A percentile compares a stretch with the other conserved stretches of the same genome.
These are phyloP conservation scores for Himalopsyche kuldschensis DNA, from an alignment of 2,888 invertebrate species.

Conservation along the genomic window DNA sequence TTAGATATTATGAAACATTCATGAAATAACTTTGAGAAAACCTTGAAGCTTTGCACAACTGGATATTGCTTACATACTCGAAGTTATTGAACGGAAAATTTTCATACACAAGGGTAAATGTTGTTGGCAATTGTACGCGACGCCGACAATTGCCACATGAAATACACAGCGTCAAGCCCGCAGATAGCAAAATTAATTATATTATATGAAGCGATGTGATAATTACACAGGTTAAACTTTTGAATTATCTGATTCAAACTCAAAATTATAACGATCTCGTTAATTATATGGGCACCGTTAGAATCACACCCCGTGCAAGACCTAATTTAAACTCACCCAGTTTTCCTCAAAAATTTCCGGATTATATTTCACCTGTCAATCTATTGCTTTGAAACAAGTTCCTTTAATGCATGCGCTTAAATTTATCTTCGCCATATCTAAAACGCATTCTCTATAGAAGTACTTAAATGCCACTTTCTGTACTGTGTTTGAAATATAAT, in stretches of 20 bases:
- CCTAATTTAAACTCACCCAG: not conserved
- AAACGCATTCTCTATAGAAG: no score
- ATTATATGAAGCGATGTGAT: not conserved
- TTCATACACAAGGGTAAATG: not conserved
- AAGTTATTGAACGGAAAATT: not conserved
- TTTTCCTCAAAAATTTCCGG: no score
- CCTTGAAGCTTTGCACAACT: not conserved
- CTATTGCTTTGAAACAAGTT: no score
- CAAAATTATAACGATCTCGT: not conserved
- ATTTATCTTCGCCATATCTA: no score
- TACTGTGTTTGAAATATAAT: no score
- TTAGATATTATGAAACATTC: not conserved
- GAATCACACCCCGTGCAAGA: not conserved
- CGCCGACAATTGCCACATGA: not conserved
- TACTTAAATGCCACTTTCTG: no score
- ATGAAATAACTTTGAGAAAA: not conserved
- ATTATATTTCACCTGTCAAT: no score
- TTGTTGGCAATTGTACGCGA: not conserved
- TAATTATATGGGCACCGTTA: not conserved
- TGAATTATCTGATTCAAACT: not conserved
- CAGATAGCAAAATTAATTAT: not conserved
- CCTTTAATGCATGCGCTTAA: no score
- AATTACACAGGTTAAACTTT: not conserved
- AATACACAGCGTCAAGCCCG: not conserved
- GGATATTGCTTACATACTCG: not conserved